Base-by-base conservation (phyloP, 2,888 invertebrate genomes). In the Troides aeacus region DNA sequence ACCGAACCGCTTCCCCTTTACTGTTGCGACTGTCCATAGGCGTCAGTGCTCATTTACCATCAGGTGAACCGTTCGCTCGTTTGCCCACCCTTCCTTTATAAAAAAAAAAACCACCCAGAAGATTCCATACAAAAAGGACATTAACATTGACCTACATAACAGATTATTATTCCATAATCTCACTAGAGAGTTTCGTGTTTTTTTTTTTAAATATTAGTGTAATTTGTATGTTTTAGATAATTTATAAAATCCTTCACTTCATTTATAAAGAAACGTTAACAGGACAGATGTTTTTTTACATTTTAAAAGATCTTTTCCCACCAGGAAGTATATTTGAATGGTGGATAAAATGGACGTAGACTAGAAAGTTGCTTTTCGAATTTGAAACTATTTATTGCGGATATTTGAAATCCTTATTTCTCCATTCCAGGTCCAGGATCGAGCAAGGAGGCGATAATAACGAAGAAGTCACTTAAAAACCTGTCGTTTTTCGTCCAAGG, bases 371-470 rank as follows among this genome's bases (percentile, higher is more conserved):
- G 46, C 3, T 15, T 0, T 15, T 42, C 2, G 46, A 46, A 30
- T 30, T 15, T 15, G 46, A 46, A 12, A 46, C 1, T 18, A 18
- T 15, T 50, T 4, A 18, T 15, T 50, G 50, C 15, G 5, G 50
- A 53, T n/a, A n/a, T 18, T n/a, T 53, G 12, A 53, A n/a, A n/a
- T 18, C 15, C 53, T n/a, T 6, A 7, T 6, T 10, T n/a, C 18
- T 53, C 7, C 18, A 42, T 77, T 84, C 0, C 82, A 90, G 90
- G 90, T 78, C 90, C 88, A 0, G 84, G 83, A 0, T 77, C 79
- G 5, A 77, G 77, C 2, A 81, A 79, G 61, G 76, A 84, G n/a
- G 80, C 81, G 0, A 71, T 80, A 0, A 85, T 90, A 57, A 80
- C 81, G 0, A 76, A 77, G 64, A 82, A 81, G n/a, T 80, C 79